These are phyloP conservation scores for Cryptocephalus moraei DNA, from an alignment of 2,888 invertebrate species.

Conservation along the genomic window DNA sequence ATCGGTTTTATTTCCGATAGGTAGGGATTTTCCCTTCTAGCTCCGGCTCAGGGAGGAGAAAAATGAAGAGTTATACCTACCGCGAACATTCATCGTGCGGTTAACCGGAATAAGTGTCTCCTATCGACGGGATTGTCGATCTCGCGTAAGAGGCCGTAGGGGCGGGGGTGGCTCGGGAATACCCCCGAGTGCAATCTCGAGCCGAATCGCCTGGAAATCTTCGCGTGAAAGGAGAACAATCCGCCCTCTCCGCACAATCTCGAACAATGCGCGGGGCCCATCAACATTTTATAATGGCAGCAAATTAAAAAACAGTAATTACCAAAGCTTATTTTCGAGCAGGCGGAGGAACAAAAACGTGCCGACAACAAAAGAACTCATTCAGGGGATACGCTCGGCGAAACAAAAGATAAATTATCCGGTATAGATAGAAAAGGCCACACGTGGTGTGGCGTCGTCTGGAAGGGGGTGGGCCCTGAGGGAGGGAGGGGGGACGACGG, in stretches of 20 bases:
- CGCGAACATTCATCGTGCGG: no score
- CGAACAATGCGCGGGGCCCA: slow-evolving; percentile 10
- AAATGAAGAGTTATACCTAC: no score
- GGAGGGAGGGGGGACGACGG: slow-evolving; percentile 7
- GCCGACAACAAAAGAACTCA: slow-evolving; percentile 14
- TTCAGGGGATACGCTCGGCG: slow-evolving; percentile 7
- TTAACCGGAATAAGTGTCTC: no score
- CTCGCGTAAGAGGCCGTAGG: no score
- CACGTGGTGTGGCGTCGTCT: slow-evolving; percentile 18
- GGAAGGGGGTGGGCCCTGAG: slow-evolving; percentile 4
- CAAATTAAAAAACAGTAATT: slow-evolving; percentile 17
- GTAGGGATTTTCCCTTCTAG: no score
- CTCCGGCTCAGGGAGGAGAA: no score
- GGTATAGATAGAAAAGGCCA: slow-evolving; percentile 22
- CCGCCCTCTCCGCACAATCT: background rate
- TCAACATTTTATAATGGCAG: slow-evolving; percentile 14
- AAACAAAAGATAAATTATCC: slow-evolving; percentile 32
- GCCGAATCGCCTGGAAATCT: no score
- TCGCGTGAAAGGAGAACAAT: no score
- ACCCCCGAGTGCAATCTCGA: no score
- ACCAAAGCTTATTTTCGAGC: slow-evolving; percentile 15
- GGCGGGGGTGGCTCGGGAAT: no score
- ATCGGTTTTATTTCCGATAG: no score
- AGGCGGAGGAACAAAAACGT: slow-evolving; percentile 22
- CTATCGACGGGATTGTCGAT: no score